These are phyloP conservation scores for Dolomedes plantarius DNA, from an alignment of 2,888 invertebrate species.

Conservation along the genomic window DNA sequence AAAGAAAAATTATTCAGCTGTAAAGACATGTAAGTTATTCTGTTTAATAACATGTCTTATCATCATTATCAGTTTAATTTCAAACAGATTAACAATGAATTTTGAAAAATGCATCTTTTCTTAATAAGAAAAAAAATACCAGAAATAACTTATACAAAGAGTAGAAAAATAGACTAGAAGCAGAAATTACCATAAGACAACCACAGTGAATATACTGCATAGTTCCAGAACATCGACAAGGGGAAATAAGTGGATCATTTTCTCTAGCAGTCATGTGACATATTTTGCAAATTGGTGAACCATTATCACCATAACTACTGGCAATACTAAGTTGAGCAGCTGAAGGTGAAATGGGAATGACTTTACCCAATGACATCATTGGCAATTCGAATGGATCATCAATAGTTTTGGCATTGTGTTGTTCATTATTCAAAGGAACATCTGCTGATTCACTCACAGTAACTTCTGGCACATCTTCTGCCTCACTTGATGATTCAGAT, in stretches of 20 bases:
- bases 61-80: too few species aligned
- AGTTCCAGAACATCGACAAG: constrained; percentile 80
- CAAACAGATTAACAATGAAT: too few species aligned
- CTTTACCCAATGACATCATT: constrained; percentile 40
- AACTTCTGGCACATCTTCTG: constrained; percentile 56
- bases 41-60: too few species aligned
- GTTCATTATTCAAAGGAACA: constrained; percentile 19
- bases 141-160: too few species aligned
- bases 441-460: constrained; percentile 35
- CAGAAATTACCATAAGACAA: constrained; percentile 78
- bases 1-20: too few species aligned
- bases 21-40: too few species aligned
- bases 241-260: constrained; percentile 78
- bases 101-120: too few species aligned
- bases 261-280: constrained; percentile 78
- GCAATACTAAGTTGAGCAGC: constrained; percentile 71
- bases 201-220: constrained; percentile 79
- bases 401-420: constrained; percentile 31
- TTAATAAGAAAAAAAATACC: too few species aligned
- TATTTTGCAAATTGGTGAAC: constrained; percentile 79
- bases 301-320: constrained; percentile 68
- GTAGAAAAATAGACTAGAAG: too few species aligned
- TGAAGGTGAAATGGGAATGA: constrained; percentile 65
- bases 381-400: constrained; percentile 59
- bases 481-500: constrained; percentile 69